phyloP scores from a whole-genome alignment of 2,797 vertebrate species.

The Aulostomus chinensis region DNA sequence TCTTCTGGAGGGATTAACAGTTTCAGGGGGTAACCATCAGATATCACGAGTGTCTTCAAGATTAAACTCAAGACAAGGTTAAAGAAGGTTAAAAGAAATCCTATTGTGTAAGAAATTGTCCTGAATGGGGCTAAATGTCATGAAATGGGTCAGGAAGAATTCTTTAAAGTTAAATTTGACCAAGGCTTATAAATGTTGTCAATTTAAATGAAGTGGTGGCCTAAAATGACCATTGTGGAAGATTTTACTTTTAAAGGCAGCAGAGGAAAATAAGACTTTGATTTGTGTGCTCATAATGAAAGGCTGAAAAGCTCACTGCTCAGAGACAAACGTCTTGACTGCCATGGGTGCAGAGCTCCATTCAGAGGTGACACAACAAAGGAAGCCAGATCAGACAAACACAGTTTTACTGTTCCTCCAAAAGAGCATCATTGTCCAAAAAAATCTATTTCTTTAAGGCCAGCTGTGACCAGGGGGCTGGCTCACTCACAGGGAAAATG shows the following conservation, averaged over 20 bases:
- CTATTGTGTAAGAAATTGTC: no score
- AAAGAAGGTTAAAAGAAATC: no score
- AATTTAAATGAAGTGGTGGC: no score
- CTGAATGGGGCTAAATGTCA: no score
- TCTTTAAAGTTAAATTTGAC: no score
- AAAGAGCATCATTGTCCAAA: conserved; percentile 48
- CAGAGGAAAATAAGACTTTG: not conserved
- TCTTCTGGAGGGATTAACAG: no score
- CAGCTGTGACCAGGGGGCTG: conserved; percentile 18
- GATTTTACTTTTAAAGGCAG: not conserved
- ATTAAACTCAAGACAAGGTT: no score
- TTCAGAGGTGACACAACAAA: conserved; percentile 32
- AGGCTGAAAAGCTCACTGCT: not conserved
- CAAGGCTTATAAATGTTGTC: no score
- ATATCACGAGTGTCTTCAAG: no score
- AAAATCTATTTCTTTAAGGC: conserved; percentile 48
- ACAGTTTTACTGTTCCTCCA: not conserved
- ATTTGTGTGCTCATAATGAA: not conserved
- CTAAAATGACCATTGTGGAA: no score
- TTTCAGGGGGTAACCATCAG: no score
- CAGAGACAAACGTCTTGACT: conserved; percentile 19
- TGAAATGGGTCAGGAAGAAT: no score
- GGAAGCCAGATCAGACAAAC: conserved; percentile 15
- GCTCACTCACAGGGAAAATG: conserved; percentile 14
- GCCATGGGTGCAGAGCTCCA: not conserved